A percentile compares a stretch with the other conserved stretches of the same genome.
Evolutionary conservation across 2,888 invertebrate genomes (phyloP).

Genomic region (Eupithecia insigniata): DNA sequence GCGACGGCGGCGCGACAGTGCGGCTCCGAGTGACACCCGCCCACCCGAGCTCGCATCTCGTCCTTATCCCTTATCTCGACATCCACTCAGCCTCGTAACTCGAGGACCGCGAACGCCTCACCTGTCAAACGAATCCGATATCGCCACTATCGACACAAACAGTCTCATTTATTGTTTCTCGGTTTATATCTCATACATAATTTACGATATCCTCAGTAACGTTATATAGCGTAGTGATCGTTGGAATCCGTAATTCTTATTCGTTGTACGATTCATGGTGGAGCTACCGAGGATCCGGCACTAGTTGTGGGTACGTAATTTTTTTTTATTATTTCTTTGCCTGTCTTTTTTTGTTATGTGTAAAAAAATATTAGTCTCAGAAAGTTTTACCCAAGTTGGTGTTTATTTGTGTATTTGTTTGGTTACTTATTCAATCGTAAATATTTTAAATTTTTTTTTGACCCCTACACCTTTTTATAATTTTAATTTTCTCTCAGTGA

Average conservation of each 20-base stretch:
- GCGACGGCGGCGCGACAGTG: slow-evolving; percentile 58
- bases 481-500: neutral
- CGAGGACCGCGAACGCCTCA: slow-evolving; percentile 47
- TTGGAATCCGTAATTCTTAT: slow-evolving; percentile 43
- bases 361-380: neutral
- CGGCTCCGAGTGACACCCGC: slow-evolving; percentile 53
- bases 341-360: neutral
- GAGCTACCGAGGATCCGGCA: slow-evolving; percentile 26
- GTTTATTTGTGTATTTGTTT: neutral
- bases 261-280: slow-evolving; percentile 48
- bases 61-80: slow-evolving; percentile 69
- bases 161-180: slow-evolving; percentile 52
- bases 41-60: slow-evolving; percentile 59
- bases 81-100: slow-evolving; percentile 65
- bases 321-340: neutral
- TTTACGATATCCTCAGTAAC: slow-evolving; percentile 47
- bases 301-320: slow-evolving; percentile 35
- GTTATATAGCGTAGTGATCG: slow-evolving; percentile 47
- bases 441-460: neutral
- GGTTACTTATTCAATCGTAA: neutral
- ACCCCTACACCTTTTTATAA: neutral
- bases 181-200: slow-evolving; percentile 50
- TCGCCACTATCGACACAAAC: slow-evolving; percentile 57
- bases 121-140: slow-evolving; percentile 54
- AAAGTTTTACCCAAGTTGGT: neutral